Conservation (phyloP, 2,888 invertebrate species). For the Allacma fusca region DNA sequence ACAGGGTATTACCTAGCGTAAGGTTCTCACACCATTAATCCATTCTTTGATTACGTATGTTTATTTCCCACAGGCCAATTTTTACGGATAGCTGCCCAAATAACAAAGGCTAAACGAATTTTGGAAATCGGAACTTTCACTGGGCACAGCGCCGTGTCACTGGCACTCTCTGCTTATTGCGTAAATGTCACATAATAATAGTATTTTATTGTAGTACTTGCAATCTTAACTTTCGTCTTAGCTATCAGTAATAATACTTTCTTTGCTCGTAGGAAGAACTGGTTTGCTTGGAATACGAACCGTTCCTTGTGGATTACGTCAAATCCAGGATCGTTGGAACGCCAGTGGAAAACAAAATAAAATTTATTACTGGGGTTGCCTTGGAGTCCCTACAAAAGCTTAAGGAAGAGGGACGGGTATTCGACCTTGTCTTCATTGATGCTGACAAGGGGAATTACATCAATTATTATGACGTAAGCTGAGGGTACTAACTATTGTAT, state of each 20-base stretch:
- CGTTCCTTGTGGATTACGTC: conserved; percentile 47
- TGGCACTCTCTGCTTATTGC: conserved; percentile 49
- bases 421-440: conserved; percentile 58
- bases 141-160: conserved; percentile 55
- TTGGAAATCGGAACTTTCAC: conserved; percentile 60
- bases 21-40: no score
- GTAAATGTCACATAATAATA: conserved; percentile 34
- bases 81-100: conserved; percentile 51
- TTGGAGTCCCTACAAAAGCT: conserved; percentile 49
- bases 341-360: conserved; percentile 49
- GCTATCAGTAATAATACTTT: no score
- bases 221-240: no score
- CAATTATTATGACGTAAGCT: conserved; percentile 56
- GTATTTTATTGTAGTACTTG: not conserved
- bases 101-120: conserved; percentile 50
- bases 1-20: no score
- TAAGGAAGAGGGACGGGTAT: conserved; percentile 50
- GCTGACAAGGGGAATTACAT: conserved; percentile 57
- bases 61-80: conserved; percentile 53
- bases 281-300: conserved; percentile 52
- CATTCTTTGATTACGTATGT: no score
- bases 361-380: conserved; percentile 52
- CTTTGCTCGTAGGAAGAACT: conserved; percentile 46
- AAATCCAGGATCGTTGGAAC: conserved; percentile 49
- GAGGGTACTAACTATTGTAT: no score